Evolutionary conservation across 2,797 vertebrate genomes (phyloP), one percentile per base, ranked within the genome.

Genomic region (Parotocinclus haroldoi): DNA sequence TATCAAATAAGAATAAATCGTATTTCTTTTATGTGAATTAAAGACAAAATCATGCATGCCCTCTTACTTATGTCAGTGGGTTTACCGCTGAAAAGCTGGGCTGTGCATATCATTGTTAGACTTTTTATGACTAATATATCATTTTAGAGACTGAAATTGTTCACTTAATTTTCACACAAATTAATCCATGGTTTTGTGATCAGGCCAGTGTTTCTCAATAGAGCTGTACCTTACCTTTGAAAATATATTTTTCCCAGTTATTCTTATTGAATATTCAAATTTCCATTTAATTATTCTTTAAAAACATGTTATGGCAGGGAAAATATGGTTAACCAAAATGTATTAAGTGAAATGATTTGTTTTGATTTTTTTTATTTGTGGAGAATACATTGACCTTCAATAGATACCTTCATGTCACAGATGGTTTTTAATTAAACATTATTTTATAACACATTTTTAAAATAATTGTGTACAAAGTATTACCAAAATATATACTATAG

Each of bases 61-160:
- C 14, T 46, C 19, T 27, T 13, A 40, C 27, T 27, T 66, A 69
- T 69, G 14, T 44, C 62, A 66, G 48, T 55, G 69, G 37, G 45
- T 66, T 72, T 71, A 68, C 19, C 54, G 52, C 44, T 39, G 39
- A 68, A 59, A 68, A 56, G 18, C 12, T 12, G 13, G 19, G 17
- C 58, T 65, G 50, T 45, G 42, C 53, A 54, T 11, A 42, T 42
- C 40, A 1, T 11, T 7, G 4, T 42, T 8, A 9, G 8, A 42
- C 40, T 11, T 9, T 11, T 9, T 11, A 9, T 42, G 40, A 42
- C 40, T 42, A 9, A 42, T 11, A 42, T 61, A 64, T 52, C 37
- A 61, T 10, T 13, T 39, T 60, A 54, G 13, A 39, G 50, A 63
- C 36, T 46, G 42, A 68, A 67, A 71, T 52, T 50, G 40, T 48